These are phyloP conservation scores for Andrena bucephala DNA, from an alignment of 2,888 invertebrate genomes.

Conservation along the genomic window DNA sequence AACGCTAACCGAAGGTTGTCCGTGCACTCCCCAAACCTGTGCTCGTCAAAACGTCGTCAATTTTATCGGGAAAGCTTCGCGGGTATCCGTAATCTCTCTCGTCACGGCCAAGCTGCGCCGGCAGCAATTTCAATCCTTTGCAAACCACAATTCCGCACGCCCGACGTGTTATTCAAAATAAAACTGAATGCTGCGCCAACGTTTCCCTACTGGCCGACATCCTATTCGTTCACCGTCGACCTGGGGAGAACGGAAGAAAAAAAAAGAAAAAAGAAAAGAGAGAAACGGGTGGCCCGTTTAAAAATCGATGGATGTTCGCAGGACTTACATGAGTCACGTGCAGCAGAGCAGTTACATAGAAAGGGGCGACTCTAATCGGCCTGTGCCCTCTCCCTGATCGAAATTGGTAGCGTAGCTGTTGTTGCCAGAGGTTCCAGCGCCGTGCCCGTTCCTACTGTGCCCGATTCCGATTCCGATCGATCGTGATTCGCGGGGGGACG, in stretches of 20 bases:
- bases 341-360: slow-evolving; percentile 38
- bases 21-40: slow-evolving; percentile 1
- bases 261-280: not conserved
- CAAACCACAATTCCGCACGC: too few relatives aligned
- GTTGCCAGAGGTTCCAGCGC: slow-evolving; percentile 45
- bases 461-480: slow-evolving; percentile 72
- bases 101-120: not conserved
- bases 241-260: not conserved
- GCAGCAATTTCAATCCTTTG: too few relatives aligned
- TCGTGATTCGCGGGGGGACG: slow-evolving; percentile 66
- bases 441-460: slow-evolving; percentile 62
- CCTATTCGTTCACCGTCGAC: too few relatives aligned
- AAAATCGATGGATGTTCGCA: not conserved
- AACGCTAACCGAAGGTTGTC: slow-evolving; percentile 1
- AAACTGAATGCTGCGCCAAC: too few relatives aligned
- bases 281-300: not conserved
- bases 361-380: slow-evolving; percentile 60
- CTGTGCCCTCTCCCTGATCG: slow-evolving; percentile 58
- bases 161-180: too few relatives aligned
- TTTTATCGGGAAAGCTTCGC: not conserved
- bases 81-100: slow-evolving; percentile 16
- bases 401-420: slow-evolving; percentile 53
- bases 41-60: slow-evolving; percentile 9
- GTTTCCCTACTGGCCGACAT: too few relatives aligned
- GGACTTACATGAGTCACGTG: slow-evolving; percentile 64